Base-by-base conservation (phyloP, 2,888 invertebrate genomes). In the Diloba caeruleocephala region DNA sequence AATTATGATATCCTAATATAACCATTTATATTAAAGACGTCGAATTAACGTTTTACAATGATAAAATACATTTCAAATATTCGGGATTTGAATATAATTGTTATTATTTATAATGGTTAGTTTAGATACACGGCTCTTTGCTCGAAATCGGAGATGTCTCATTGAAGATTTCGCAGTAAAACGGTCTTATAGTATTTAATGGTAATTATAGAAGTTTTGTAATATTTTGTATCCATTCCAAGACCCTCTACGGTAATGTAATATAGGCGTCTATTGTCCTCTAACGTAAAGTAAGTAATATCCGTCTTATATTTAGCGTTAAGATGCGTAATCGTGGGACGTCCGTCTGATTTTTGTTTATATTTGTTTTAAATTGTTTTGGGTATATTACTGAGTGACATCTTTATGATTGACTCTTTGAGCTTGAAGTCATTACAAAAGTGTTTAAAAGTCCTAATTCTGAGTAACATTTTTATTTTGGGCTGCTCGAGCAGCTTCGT, bases 141-240 rank as follows among this genome's bases (percentile, higher is more conserved):
- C 41, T 38, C 49, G 67, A 33, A 73, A 69, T 64, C 66, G 9
- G 14, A 10, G 12, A 42, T 59, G 59, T 32, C 38, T 23, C 23
- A 42, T 41, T 32, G n/a, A 50, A 49, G 42, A 60, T 60, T 62
- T 61, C 63, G 58, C 25, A 37, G 54, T 65, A 39, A 54, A 32
- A 52, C 61, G 56, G 51, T 65, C 46, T 58, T 67, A 68, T 72
- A 74, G 76, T 73, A 64, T 72, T 71, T 77, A 79, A 78, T 57
- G 64, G 69, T 72, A 73, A 68, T 69, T 71, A 69, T 70, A 77
- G 56, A 77, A 55, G 57, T 69, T 90, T 92, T 92, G 85, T 90
- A 91, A 91, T 85, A 84, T 91, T 92, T 92, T 92, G 82, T 91
- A 92, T 89, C 85, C 92, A 92, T 92, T 92, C 92, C 90, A 90